phyloP scores from a whole-genome alignment of 2,797 vertebrate genomes.

The Pipistrellus pygmaeus region DNA sequence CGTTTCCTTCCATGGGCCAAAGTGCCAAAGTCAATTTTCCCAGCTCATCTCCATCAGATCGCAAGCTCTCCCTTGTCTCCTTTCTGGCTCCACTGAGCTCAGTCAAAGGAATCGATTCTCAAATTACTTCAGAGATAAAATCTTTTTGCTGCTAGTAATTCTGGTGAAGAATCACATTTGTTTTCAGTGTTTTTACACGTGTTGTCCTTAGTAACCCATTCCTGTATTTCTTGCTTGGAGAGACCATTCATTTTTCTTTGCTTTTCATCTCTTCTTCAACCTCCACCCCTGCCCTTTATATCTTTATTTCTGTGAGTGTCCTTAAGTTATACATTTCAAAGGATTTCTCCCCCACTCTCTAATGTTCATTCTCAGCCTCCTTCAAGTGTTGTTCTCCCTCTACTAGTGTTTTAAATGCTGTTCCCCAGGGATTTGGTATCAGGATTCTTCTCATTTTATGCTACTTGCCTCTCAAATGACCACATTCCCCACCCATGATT shows the following conservation, averaged over 20 bases:
- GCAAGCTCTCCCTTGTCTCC: slow-evolving; percentile 67
- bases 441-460: neutral
- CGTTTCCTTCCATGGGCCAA: slow-evolving; percentile 56
- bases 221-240: slow-evolving; percentile 11
- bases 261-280: slow-evolving; percentile 47
- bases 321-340: neutral
- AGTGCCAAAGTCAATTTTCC: slow-evolving; percentile 76
- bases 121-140: slow-evolving; percentile 75
- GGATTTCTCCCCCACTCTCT: neutral
- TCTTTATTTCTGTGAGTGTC: neutral
- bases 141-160: slow-evolving; percentile 64
- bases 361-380: neutral
- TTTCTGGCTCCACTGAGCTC: slow-evolving; percentile 64
- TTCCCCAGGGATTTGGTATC: neutral
- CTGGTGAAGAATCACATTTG: slow-evolving; percentile 43
- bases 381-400: neutral
- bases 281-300: neutral
- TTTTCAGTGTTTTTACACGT: slow-evolving; percentile 18
- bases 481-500: neutral
- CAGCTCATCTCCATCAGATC: slow-evolving; percentile 71
- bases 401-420: neutral
- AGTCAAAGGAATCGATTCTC: slow-evolving; percentile 68
- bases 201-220: slow-evolving; percentile 59
- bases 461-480: neutral
- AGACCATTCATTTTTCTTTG: slow-evolving; percentile 39